Evolutionary conservation across 2,888 invertebrate genomes (phyloP).

Genomic region (Ischnura elegans): DNA sequence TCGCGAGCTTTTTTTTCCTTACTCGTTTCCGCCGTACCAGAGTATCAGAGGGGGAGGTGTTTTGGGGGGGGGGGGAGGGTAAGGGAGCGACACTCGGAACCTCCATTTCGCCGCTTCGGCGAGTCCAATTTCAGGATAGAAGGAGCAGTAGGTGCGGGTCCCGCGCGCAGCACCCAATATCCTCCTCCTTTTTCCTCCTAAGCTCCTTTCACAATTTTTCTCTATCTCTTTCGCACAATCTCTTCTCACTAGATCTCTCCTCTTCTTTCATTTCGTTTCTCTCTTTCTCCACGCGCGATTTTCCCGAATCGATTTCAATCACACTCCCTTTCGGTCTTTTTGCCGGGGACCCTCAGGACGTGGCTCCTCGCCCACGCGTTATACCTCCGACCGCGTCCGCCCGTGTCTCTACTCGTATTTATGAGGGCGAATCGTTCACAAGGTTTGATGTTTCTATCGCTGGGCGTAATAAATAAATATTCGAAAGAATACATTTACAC

Average conservation of each 20-base stretch:
- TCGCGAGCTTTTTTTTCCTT: neutral
- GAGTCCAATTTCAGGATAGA: constrained; percentile 1
- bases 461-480: too few species aligned
- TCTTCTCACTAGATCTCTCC: neutral
- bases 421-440: too few species aligned
- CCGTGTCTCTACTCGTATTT: too few species aligned
- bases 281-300: neutral
- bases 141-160: neutral
- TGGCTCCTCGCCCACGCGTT: neutral
- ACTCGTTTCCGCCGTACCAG: neutral
- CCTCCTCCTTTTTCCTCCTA: neutral
- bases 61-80: too few species aligned
- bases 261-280: neutral
- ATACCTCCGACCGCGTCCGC: too few species aligned
- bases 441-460: too few species aligned
- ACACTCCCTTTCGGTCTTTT: neutral
- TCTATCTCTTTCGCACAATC: neutral
- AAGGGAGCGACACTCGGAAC: neutral
- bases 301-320: neutral
- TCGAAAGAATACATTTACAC: too few species aligned
- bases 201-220: neutral
- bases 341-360: neutral
- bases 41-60: neutral
- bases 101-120: constrained; percentile 1
- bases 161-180: neutral